phyloP scores from a whole-genome alignment of 2,888 invertebrate genomes.

The Craniophora ligustri region DNA sequence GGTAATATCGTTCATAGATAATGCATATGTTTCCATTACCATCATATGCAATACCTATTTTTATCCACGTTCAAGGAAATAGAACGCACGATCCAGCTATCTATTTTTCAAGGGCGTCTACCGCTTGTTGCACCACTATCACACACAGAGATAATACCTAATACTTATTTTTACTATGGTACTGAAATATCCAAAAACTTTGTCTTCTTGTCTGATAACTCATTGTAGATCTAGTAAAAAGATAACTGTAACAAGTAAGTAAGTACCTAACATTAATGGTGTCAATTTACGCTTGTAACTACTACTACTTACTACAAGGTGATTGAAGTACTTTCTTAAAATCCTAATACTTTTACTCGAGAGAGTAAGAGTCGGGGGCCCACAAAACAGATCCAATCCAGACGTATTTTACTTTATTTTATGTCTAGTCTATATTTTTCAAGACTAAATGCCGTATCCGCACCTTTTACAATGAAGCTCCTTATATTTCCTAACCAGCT shows the following conservation, averaged over 20 bases:
- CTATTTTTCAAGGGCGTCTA: conserved; percentile 1
- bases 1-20: conserved; percentile 29
- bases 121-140: not conserved
- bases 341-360: no score
- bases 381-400: no score
- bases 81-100: conserved; percentile 11
- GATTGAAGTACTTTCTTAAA: no score
- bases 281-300: no score
- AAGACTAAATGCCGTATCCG: conserved; percentile 49
- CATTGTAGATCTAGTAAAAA: no score
- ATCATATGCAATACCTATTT: conserved; percentile 32
- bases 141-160: not conserved
- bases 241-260: no score
- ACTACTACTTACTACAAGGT: no score
- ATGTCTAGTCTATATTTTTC: not conserved
- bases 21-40: conserved; percentile 38
- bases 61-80: conserved; percentile 32
- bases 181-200: no score
- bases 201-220: no score
- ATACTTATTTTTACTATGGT: not conserved
- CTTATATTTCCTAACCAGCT: conserved; percentile 57
- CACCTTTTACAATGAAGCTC: conserved; percentile 32
- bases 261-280: no score
- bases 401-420: no score
- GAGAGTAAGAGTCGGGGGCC: no score